Evolutionary conservation across 2,113 vertebrate species (phyloP), one percentile per base, ranked within the genome.

Genomic region (Pelusios castaneus): DNA sequence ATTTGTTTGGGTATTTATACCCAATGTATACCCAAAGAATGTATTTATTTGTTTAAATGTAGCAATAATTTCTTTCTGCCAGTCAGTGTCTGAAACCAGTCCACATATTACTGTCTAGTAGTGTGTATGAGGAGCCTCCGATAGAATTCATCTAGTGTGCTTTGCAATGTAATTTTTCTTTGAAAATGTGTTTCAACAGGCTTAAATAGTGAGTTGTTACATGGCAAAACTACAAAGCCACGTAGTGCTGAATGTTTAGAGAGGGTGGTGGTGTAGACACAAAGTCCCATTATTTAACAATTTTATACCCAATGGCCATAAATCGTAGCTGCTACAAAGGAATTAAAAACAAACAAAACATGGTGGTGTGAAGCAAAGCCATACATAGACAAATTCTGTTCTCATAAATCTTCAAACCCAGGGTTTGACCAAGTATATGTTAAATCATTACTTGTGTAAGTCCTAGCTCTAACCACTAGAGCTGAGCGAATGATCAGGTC

Each of bases 31-130:
- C n/a, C n/a, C n/a, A n/a, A 41, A 41, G 51, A 93, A 91, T 95
- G 55, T 89, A 87, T 7, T 95, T n/a, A n/a, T n/a, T n/a, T 95
- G 25, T 96, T 95, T 85, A 92, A 94, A 89, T 10, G 2, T 84
- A 82, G 1, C 2, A 93, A 95, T n/a, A 77, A 73, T 88, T 94
- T 89, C 55, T 25, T 84, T 93, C 87, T 80, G 87, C 88, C 51
- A 0, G 89, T 96, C 89, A 88, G 80, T 90, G 58, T 91, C 92
- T 91, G 91, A 84, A 95, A 91, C 22, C 82, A 95, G 38, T 31
- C 88, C 82, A 38, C 87, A 91, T 87, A 78, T 94, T 84, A 92
- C 76, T 97, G 91, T 88, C 58, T 87, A 83, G 31, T 87, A 83
- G 31, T 76, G 34, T 89, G 11, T 96, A 81, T 17, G 56, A 93